Percentiles rank a stretch among this genome's conserved stretches.
These are phyloP conservation scores for Scomberomorus guttatus DNA, from an alignment of 2,797 vertebrate genomes.

Conservation along the genomic window DNA sequence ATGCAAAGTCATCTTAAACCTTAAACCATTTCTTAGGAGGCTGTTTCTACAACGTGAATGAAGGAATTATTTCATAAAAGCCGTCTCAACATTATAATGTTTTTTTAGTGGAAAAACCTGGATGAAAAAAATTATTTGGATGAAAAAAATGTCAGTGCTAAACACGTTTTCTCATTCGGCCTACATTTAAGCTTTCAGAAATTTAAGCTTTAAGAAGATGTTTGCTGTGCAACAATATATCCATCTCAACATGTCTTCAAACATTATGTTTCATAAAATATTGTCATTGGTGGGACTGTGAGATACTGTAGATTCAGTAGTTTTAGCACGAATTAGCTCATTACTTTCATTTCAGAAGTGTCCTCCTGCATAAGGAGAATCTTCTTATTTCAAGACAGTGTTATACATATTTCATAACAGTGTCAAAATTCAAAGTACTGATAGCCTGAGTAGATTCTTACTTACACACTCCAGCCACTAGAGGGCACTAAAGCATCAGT, in stretches of 20 bases:
- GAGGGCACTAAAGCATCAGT: slow-evolving; percentile 31
- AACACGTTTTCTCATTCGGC: not conserved
- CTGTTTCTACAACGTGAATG: not conserved
- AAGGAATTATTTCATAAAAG: not conserved
- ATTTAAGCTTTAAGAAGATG: not conserved
- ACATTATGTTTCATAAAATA: not conserved
- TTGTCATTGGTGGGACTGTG: not conserved
- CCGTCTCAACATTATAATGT: not conserved
- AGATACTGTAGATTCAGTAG: not conserved
- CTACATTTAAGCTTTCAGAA: not conserved
- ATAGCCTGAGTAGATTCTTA: slow-evolving; percentile 3
- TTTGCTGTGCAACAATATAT: not conserved
- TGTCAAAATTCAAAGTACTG: not conserved
- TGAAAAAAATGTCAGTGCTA: too few relatives aligned
- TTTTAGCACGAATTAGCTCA: not conserved
- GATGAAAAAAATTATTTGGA: too few relatives aligned
- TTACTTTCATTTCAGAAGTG: not conserved
- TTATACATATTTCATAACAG: too few relatives aligned
- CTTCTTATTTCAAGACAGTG: not conserved
- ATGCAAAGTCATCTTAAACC: slow-evolving; percentile 34
- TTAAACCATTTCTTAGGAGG: not conserved
- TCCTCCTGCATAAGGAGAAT: not conserved
- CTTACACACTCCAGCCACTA: slow-evolving; percentile 34
- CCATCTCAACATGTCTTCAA: not conserved
- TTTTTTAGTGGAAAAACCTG: not conserved